A percentile compares a stretch with the other conserved stretches of the same genome.
phyloP scores from a whole-genome alignment of 2,888 invertebrate species.

The Dolomedes plantarius region DNA sequence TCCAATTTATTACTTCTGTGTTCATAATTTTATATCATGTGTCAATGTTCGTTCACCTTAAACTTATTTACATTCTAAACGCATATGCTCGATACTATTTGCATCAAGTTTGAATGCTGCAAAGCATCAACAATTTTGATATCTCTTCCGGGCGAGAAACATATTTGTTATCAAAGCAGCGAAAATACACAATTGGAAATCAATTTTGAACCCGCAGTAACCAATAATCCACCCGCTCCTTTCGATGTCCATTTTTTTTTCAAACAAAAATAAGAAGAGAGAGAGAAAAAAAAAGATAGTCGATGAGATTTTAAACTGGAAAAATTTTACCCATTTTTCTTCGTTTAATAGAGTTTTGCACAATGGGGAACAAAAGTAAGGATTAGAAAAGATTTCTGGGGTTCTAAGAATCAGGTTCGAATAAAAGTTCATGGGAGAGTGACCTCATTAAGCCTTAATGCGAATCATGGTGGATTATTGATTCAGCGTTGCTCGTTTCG shows the following conservation, averaged over 20 bases:
- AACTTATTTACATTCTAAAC: background rate
- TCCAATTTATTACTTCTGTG: too few species aligned
- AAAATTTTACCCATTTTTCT: conserved; percentile 3
- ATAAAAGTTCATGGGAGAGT: background rate
- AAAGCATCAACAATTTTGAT: background rate
- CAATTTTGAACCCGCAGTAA: background rate
- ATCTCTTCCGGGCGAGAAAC: background rate
- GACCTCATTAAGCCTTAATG: background rate
- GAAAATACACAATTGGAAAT: conserved; percentile 6
- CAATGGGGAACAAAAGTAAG: background rate
- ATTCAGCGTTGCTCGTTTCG: background rate
- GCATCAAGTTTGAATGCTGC: background rate
- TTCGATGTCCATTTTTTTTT: background rate
- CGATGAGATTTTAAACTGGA: conserved; percentile 9
- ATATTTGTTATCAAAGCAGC: conserved; percentile 6
- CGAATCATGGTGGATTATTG: background rate
- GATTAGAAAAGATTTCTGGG: conserved; percentile 6
- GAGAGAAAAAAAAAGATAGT: background rate
- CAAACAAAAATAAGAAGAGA: background rate
- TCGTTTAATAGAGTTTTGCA: background rate
- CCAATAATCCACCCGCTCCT: conserved; percentile 3
- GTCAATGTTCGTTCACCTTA: background rate
- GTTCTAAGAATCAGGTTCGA: background rate
- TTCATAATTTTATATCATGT: too few species aligned
- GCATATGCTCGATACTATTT: background rate